phyloP scores from a whole-genome alignment of 1,140 invertebrate genomes.

The Hylyphantes graminicola region DNA sequence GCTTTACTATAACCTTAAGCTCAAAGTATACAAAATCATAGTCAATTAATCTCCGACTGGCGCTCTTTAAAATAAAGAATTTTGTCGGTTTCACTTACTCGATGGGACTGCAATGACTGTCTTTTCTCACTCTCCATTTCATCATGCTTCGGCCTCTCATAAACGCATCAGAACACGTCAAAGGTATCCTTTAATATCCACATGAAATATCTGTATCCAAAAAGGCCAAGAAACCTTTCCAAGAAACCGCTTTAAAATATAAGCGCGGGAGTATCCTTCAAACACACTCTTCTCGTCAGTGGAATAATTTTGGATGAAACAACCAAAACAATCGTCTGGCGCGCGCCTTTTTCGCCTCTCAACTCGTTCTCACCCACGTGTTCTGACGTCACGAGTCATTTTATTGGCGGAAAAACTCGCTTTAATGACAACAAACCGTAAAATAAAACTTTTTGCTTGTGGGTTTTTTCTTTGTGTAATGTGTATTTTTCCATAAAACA shows the following conservation, averaged over 20 bases:
- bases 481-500: no score
- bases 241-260: background rate
- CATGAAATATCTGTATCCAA: slow-evolving; percentile 2
- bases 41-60: no score
- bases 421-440: slow-evolving; percentile 43
- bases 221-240: background rate
- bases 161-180: slow-evolving; percentile 17
- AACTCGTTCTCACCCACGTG: slow-evolving; percentile 52
- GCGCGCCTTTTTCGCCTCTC: slow-evolving; percentile 44
- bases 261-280: background rate
- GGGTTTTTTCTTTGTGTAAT: background rate
- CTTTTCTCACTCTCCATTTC: slow-evolving; percentile 50
- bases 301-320: slow-evolving; percentile 4
- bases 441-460: background rate
- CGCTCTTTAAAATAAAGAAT: no score
- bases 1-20: no score
- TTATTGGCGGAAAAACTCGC: background rate
- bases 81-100: slow-evolving; percentile 2
- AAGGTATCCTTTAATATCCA: slow-evolving; percentile 21
- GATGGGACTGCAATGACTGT: slow-evolving; percentile 24
- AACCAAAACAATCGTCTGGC: slow-evolving; percentile 31
- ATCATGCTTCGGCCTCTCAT: slow-evolving; percentile 36
- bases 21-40: no score
- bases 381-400: slow-evolving; percentile 18
- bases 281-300: background rate